Percentiles rank a stretch among this genome's conserved stretches.
Conservation (phyloP, 2,888 invertebrate species). For the Catocala fraxini region DNA sequence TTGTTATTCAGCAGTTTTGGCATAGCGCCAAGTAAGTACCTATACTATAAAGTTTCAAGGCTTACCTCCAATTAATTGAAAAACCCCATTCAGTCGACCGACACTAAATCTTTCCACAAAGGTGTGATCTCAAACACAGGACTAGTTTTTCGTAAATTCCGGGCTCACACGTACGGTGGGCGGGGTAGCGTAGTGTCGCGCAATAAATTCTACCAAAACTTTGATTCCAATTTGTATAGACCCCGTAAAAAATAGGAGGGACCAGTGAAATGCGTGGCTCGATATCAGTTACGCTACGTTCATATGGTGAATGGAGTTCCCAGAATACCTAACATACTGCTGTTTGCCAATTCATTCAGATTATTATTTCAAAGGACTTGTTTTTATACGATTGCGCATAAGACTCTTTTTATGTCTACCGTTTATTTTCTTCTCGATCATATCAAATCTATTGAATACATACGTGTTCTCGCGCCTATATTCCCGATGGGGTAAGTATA, state of each 20-base stretch:
- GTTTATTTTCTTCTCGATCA: no score
- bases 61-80: conserved; percentile 19
- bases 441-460: no score
- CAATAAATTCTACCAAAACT: conserved; percentile 57
- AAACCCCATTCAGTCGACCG: conserved; percentile 13
- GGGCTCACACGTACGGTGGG: conserved; percentile 42
- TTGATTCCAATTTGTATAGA: conserved; percentile 49
- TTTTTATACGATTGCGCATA: no score
- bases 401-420: no score
- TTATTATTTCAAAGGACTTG: no score
- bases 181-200: conserved; percentile 48
- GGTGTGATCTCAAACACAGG: conserved; percentile 22
- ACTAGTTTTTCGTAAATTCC: conserved; percentile 38
- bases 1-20: neutral
- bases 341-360: no score
- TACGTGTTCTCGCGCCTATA: no score
- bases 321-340: no score
- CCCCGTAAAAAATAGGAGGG: conserved; percentile 21
- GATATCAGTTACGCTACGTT: conserved; percentile 2
- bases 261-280: conserved; percentile 11
- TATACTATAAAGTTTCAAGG: conserved; percentile 1
- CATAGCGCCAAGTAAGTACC: no score
- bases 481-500: no score
- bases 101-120: conserved; percentile 35
- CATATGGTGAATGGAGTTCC: no score